Base-by-base conservation (phyloP, 2,797 vertebrate species). In the Enteromius radiatus region DNA sequence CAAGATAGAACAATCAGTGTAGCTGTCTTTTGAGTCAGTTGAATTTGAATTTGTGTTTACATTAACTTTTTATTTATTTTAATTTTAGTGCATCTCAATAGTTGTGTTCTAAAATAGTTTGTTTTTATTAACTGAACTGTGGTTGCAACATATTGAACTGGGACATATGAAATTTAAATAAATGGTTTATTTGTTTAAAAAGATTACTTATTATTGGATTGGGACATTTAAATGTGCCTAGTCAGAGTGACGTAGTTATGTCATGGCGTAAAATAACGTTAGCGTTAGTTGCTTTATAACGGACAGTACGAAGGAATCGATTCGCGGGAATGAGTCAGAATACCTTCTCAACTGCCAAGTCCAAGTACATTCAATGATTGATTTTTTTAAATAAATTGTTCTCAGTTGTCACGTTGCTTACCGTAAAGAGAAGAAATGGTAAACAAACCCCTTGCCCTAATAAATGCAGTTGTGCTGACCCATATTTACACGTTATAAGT, bases 391-490 rank as follows among this genome's bases (percentile, higher is more conserved):
- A 38, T 56, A 4, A 56, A 56, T 19, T 59, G 1, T 38, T 23
- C 31, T 36, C 6, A 15, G 8, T 15, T 21, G 61, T 54, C 6
- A 1, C 47, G n/a, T 67, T 47, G 17, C 11, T 8, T 45, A 41
- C 26, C 11, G 11, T 59, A 19, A 7, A 49, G 1, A 38, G 15
- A 63, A 17, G 47, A 65, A 61, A 84, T 64, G 52, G 14, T 31
- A 64, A 47, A 70, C 73, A 83, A 15, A 15, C 26, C 21, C 43
- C 23, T 54, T 38, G 4, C 76, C 75, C 17, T 76, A 19, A 28
- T 56, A 45, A 14, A 28, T 6, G 65, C 65, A 28, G 36, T 47
- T 61, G 8, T 69, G 33, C 23, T 36, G 4, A 14, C n/a, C 17
- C 38, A 14, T 47, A 14, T 78, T 49, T 38, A 56, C 33, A 59